Percentiles rank a stretch among this genome's conserved stretches.
phyloP scores from a whole-genome alignment of 2,888 invertebrate species.

The Aporophyla lueneburgensis region DNA sequence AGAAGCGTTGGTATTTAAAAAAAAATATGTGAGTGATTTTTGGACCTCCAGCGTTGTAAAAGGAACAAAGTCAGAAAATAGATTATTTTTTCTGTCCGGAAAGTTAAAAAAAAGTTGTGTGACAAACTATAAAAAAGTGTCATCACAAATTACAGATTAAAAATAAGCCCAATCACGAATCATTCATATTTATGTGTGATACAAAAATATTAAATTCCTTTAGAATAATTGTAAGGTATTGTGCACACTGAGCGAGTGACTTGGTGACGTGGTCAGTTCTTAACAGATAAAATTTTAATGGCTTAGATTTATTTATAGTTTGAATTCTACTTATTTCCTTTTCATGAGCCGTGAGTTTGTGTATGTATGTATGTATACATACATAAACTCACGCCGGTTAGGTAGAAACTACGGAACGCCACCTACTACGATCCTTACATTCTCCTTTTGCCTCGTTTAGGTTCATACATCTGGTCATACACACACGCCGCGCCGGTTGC shows the following conservation, averaged over 20 bases:
- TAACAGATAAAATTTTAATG: neutral
- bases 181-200: conserved; percentile 70
- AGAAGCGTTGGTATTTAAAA: neutral
- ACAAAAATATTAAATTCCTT: conserved; percentile 63
- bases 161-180: conserved; percentile 74
- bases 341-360: no score
- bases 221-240: conserved; percentile 47
- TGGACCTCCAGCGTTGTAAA: conserved; percentile 4
- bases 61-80: neutral
- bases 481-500: no score
- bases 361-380: no score
- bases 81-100: neutral
- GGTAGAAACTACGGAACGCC: no score
- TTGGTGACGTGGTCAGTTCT: neutral
- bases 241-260: conserved; percentile 31
- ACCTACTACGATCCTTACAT: no score
- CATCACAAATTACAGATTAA: conserved; percentile 70
- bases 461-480: no score
- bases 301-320: neutral
- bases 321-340: neutral
- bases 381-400: no score
- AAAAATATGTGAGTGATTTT: neutral
- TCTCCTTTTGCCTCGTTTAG: no score
- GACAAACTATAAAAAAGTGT: conserved; percentile 65
- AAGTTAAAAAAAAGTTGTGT: conserved; percentile 20